Percentiles rank a stretch among this genome's conserved stretches.
Conservation (phyloP, 1,140 invertebrate genomes). For the Nilaparvata lugens region DNA sequence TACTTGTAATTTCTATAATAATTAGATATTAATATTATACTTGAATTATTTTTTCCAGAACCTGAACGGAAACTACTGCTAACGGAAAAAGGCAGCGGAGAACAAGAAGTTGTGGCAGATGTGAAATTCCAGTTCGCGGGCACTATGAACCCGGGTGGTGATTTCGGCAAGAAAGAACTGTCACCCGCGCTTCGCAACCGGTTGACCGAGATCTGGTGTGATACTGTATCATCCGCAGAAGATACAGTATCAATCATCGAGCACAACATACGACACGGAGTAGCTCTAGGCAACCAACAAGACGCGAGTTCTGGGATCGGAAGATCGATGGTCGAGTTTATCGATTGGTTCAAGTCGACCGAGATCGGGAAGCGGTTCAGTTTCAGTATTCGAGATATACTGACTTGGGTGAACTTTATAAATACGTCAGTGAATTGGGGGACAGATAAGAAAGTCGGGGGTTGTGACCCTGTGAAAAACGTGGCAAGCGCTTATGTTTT, state of each 20-base stretch:
- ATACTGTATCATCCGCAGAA: slow-evolving; percentile 49
- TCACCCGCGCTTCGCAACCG: slow-evolving; percentile 95
- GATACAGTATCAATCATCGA: slow-evolving; percentile 67
- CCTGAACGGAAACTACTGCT: slow-evolving; percentile 83
- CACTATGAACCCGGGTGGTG: slow-evolving; percentile 99
- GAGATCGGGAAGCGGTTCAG: slow-evolving; percentile 47
- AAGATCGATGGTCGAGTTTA: slow-evolving; percentile 63
- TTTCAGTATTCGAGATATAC: slow-evolving; percentile 83
- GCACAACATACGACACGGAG: slow-evolving; percentile 55
- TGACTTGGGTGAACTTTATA: slow-evolving; percentile 90
- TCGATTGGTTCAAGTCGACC: slow-evolving; percentile 62
- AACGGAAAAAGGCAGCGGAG: slow-evolving; percentile 68
- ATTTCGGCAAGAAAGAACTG: slow-evolving; percentile 99
- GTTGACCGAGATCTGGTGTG: slow-evolving; percentile 99
- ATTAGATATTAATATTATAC: background rate
- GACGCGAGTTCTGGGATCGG: slow-evolving; percentile 51
- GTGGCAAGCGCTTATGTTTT: slow-evolving; percentile 66
- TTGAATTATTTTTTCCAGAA: slow-evolving; percentile 46
- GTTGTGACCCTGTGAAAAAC: slow-evolving; percentile 33
- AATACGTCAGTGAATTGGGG: slow-evolving; percentile 45
- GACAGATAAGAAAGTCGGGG: background rate
- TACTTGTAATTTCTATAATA: slow-evolving; percentile 6
- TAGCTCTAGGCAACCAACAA: slow-evolving; percentile 44
- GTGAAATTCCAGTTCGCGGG: slow-evolving; percentile 84
- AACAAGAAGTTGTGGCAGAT: slow-evolving; percentile 58